A percentile compares a stretch with the other conserved stretches of the same genome.
Conservation (phyloP, 2,797 vertebrate species). For the Acestrorhynchus altus region DNA sequence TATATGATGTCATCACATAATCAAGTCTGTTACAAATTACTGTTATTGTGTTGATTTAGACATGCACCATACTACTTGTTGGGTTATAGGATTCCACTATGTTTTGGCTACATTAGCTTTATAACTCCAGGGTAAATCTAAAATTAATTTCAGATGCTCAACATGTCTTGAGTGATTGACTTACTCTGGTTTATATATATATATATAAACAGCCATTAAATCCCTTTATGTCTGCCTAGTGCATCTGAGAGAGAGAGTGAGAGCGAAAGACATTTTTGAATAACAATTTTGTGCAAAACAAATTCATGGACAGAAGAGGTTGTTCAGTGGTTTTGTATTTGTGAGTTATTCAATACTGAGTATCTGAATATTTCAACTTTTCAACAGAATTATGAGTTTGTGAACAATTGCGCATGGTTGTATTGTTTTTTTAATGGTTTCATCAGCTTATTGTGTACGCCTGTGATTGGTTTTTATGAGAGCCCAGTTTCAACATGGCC, state of each 20-base stretch:
- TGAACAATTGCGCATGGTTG: not conserved
- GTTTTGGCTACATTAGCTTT: too few species aligned
- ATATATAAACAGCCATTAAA: not conserved
- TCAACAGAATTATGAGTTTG: too few species aligned
- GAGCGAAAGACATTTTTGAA: not conserved
- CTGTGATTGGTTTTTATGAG: not conserved
- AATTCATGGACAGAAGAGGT: not conserved
- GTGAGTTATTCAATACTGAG: not conserved
- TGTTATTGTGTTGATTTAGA: too few species aligned
- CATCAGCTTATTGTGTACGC: not conserved
- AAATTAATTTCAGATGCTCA: too few species aligned
- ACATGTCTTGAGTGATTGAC: too few species aligned
- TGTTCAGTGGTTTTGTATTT: not conserved
- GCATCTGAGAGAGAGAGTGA: not conserved
- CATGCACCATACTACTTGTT: too few species aligned
- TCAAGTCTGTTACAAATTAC: too few species aligned
- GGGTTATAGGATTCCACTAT: too few species aligned
- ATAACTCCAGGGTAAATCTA: too few species aligned
- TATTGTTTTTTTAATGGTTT: not conserved
- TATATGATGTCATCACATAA: too few species aligned
- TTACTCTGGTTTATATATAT: too few species aligned
- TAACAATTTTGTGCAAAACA: too few species aligned
- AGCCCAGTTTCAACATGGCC: not conserved
- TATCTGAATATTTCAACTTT: not conserved
- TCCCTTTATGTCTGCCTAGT: not conserved